phyloP scores from a whole-genome alignment of 2,113 vertebrate genomes.

The Pseudonaja textilis region DNA sequence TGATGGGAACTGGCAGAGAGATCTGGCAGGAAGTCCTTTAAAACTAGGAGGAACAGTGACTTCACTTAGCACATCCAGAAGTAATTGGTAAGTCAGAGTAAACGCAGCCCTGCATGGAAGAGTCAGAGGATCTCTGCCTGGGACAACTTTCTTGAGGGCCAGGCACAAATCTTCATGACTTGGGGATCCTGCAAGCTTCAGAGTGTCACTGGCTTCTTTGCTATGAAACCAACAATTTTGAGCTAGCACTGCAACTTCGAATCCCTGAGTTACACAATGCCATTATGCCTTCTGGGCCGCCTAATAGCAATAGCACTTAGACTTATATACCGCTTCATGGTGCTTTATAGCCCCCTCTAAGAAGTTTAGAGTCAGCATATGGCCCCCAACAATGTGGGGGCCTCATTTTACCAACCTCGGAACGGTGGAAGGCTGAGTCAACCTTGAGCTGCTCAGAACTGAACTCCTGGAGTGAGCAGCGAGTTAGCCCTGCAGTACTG shows the following conservation, averaged over 20 bases:
- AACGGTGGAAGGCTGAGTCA: no score
- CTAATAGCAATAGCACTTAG: background rate
- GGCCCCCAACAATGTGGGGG: no score
- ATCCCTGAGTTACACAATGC: background rate
- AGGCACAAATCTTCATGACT: background rate
- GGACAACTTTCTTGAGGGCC: background rate
- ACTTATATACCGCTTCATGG: no score
- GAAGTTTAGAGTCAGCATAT: no score
- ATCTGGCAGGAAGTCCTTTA: background rate
- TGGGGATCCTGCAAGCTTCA: background rate
- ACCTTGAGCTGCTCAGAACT: no score
- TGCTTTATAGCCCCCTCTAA: no score
- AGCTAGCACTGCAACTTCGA: background rate
- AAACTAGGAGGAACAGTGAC: background rate
- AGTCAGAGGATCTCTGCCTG: background rate
- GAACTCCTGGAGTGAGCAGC: no score
- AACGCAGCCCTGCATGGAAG: background rate
- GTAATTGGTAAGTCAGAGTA: background rate
- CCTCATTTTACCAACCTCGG: no score
- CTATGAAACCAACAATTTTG: background rate
- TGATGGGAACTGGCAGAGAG: background rate
- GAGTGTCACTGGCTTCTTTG: background rate
- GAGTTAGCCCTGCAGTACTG: no score
- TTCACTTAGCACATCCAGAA: background rate
- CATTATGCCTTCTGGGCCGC: background rate